Evolutionary conservation across 2,888 invertebrate species (phyloP).

Genomic region (Colostygia pectinataria): DNA sequence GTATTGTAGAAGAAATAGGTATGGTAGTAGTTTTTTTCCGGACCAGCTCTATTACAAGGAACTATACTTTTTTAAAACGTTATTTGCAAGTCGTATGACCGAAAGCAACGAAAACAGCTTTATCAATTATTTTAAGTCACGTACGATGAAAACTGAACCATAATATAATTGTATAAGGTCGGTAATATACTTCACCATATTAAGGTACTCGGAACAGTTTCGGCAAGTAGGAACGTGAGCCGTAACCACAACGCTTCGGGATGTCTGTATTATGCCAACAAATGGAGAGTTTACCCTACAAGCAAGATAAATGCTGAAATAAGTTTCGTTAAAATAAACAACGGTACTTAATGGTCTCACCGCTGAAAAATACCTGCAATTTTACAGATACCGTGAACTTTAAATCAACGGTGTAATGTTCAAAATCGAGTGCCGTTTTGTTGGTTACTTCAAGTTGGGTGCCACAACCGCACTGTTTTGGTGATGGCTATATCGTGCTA

Average conservation of each 20-base stretch:
- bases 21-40: too few relatives aligned
- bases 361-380: slow-evolving; percentile 7
- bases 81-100: too few relatives aligned
- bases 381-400: background rate
- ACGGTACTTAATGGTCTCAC: slow-evolving; percentile 3
- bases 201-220: background rate
- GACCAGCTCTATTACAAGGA: too few relatives aligned
- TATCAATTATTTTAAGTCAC: too few relatives aligned
- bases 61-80: too few relatives aligned
- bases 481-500: slow-evolving; percentile 5
- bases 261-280: slow-evolving; percentile 15
- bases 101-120: too few relatives aligned
- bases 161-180: too few relatives aligned
- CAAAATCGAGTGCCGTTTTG: background rate
- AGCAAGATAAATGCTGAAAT: slow-evolving; percentile 9
- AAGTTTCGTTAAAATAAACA: slow-evolving; percentile 13
- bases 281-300: slow-evolving; percentile 6
- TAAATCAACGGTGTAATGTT: background rate
- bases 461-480: slow-evolving; percentile 9
- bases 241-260: slow-evolving; percentile 9
- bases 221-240: slow-evolving; percentile 3
- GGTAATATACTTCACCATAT: too few relatives aligned
- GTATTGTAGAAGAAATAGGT: too few relatives aligned
- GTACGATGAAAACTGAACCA: too few relatives aligned
- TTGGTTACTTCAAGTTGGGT: slow-evolving; percentile 1